Base-by-base conservation (phyloP, 2,888 invertebrate species). In the Perizoma affinitatum region DNA sequence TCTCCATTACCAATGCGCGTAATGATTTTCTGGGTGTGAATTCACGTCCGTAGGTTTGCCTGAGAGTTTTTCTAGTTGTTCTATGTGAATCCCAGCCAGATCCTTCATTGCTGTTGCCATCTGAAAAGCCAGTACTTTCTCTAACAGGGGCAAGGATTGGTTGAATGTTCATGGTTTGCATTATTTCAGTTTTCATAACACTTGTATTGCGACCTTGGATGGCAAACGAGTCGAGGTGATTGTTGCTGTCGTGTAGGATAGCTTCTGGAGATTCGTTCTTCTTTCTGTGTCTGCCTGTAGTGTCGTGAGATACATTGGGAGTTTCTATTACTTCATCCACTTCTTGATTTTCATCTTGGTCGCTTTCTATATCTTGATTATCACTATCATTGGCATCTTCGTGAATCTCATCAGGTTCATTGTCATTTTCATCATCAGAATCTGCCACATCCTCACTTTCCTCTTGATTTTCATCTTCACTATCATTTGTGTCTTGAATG, bases 51-150 rank as follows among this genome's bases (percentile, higher is more conserved):
- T 88, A 86, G 0, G 91, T 91, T 66, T 86, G 82, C 35, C 91
- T 75, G 10, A 91, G 56, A 0, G 91, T 91, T 76, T 87, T 87
- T 38, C 88, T 76, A 0, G 90, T 88, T 0, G 83, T 85, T 65
- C 90, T 83, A 65, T 91, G 91, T 0, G 91, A 91, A 49, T 91
- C 91, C 91, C 91, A 91, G 0, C 84, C 87, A 0, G 91, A 90
- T 1, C 84, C 83, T 75, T 88, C 88, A 0, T 77, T 84, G 41
- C 84, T 89, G 63, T 84, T 74, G 0, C 78, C 82, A 61, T 84
- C 83, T 1, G 82, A 82, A 1, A 84, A 66, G 0, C 75, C 79
- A 2, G 71, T 75, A 43, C 84, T 87, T 10, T 84, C 79, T 69
- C 81, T 78, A 0, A 68, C 69, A 0, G 85, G 75, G 0, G 73